Conservation (phyloP, 1,140 invertebrate species). For the Proales similis region DNA sequence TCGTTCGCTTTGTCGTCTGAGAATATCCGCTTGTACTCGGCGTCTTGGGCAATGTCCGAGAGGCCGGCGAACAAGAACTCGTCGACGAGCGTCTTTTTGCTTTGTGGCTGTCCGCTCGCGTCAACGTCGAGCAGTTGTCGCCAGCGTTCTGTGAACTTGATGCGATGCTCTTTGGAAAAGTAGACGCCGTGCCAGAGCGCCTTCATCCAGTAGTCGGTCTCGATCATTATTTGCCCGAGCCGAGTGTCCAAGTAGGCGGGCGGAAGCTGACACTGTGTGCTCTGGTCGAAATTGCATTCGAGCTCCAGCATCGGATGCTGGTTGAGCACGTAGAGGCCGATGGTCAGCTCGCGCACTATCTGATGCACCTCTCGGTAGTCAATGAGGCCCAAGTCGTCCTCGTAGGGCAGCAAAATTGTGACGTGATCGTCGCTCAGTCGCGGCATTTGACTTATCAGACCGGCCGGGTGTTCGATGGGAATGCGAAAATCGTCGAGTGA, state of each 20-base stretch:
- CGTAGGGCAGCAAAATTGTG: conserved; percentile 15
- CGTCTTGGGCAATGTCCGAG: conserved; percentile 1
- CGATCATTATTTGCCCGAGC: conserved; percentile 48
- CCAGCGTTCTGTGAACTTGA: conserved; percentile 52
- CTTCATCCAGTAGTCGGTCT: conserved; percentile 53
- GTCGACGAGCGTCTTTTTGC: conserved; percentile 47
- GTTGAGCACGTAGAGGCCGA: conserved; percentile 51
- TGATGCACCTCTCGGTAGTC: conserved; percentile 45
- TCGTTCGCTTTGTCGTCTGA: background rate
- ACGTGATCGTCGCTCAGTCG: conserved; percentile 39
- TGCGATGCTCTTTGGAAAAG: conserved; percentile 51
- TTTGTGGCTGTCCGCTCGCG: conserved; percentile 45
- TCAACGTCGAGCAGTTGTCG: conserved; percentile 48
- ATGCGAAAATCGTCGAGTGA: conserved; percentile 47
- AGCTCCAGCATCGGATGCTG: conserved; percentile 47
- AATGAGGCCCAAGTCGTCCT: background rate
- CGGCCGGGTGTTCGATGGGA: conserved; percentile 46
- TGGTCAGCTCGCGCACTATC: conserved; percentile 49
- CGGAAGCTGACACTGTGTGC: conserved; percentile 47
- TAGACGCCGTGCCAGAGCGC: conserved; percentile 51
- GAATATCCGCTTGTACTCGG: conserved; percentile 4
- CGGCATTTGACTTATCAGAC: conserved; percentile 44
- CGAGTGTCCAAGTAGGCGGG: conserved; percentile 51
- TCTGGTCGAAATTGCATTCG: conserved; percentile 50
- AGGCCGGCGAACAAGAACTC: conserved; percentile 50